Evolutionary conservation across 2,888 invertebrate species (phyloP).

Genomic region (Pocota personata): DNA sequence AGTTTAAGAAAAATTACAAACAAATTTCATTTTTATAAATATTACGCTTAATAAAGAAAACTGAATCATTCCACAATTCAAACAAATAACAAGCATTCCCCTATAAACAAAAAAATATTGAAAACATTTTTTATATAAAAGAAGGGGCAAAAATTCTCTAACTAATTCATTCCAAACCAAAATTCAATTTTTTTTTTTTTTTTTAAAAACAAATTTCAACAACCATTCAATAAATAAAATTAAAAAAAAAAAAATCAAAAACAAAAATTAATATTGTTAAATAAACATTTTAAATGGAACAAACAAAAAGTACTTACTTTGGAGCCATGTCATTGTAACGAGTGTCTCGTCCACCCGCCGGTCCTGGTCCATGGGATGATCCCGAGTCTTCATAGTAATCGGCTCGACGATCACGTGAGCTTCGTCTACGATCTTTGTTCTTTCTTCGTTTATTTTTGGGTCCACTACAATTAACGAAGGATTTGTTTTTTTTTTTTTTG

Average conservation of each 20-base stretch:
- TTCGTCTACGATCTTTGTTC: conserved; percentile 81
- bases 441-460: conserved; percentile 83
- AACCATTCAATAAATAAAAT: conserved; percentile 37
- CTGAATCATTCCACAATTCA: conserved; percentile 69
- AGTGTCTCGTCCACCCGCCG: conserved; percentile 85
- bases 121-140: background rate
- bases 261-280: background rate
- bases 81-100: conserved; percentile 55
- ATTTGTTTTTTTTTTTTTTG: conserved; percentile 45
- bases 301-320: conserved; percentile 86
- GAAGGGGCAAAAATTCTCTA: conserved; percentile 7
- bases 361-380: conserved; percentile 83
- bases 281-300: conserved; percentile 22
- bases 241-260: background rate
- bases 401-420: conserved; percentile 80
- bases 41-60: conserved; percentile 25
- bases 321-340: conserved; percentile 94
- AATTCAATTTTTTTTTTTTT: conserved; percentile 32
- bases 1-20: conserved; percentile 12
- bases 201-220: conserved; percentile 32
- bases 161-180: conserved; percentile 68
- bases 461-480: conserved; percentile 78
- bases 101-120: conserved; percentile 6
- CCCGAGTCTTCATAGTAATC: conserved; percentile 83
- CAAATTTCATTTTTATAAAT: background rate